Evolutionary conservation across 1,140 invertebrate species (phyloP).

Genomic region (Bombus vancouverensis): DNA sequence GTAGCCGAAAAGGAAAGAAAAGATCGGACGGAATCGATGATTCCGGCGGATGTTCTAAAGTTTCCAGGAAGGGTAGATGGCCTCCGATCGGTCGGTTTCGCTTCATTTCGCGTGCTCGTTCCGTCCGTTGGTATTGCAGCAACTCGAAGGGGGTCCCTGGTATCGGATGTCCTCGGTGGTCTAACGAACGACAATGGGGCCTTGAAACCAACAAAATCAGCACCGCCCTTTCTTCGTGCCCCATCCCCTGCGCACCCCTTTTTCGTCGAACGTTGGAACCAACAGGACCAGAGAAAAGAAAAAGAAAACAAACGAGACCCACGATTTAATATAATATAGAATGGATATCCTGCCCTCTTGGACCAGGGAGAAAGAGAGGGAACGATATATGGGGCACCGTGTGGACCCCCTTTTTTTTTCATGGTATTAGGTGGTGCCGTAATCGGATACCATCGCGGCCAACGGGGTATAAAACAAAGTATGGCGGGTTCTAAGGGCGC

Average conservation of each 20-base stretch:
- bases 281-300: not conserved
- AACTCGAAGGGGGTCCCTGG: conserved; percentile 52
- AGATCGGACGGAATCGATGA: conserved; percentile 61
- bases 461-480: conserved; percentile 73
- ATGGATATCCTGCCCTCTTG: conserved; percentile 73
- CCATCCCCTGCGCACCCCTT: conserved; percentile 52
- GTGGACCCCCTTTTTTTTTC: conserved; percentile 60
- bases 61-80: conserved; percentile 70
- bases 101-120: conserved; percentile 71
- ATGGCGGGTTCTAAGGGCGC: conserved; percentile 56
- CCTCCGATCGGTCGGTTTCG: conserved; percentile 73
- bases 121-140: conserved; percentile 35
- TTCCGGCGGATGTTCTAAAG: conserved; percentile 78
- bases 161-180: conserved; percentile 72
- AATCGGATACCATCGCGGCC: conserved; percentile 68
- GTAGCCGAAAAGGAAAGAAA: not conserved
- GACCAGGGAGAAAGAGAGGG: conserved; percentile 19
- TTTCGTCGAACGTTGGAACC: conserved; percentile 53
- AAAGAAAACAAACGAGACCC: conserved; percentile 19
- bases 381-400: conserved; percentile 63
- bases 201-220: conserved; percentile 75
- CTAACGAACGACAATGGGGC: conserved; percentile 66
- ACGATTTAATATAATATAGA: conserved; percentile 72
- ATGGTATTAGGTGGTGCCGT: conserved; percentile 67
- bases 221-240: conserved; percentile 77